These are phyloP conservation scores for Plecturocebus donacophilus DNA, from an alignment of 2,113 vertebrate genomes.

Conservation along the genomic window DNA sequence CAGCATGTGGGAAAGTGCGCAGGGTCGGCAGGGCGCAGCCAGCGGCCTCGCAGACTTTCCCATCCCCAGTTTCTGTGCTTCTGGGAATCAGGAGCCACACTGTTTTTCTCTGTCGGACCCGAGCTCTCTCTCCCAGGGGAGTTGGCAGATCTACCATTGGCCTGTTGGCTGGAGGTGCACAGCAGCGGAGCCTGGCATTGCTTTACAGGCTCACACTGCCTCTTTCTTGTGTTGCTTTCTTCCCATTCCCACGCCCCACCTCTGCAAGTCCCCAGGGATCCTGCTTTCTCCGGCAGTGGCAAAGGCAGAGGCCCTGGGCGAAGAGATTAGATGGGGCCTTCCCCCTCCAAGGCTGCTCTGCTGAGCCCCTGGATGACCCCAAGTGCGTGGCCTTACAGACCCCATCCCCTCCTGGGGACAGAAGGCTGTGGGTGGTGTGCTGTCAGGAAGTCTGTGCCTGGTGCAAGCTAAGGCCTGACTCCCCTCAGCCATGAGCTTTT, in stretches of 20 bases:
- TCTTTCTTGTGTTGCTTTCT: slow-evolving; percentile 37
- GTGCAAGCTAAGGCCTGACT: not conserved
- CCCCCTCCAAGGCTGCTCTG: not conserved
- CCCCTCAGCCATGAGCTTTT: not conserved
- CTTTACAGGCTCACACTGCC: slow-evolving; percentile 53
- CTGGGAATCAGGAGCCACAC: slow-evolving; percentile 24
- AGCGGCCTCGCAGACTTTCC: not conserved
- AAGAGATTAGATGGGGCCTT: not conserved
- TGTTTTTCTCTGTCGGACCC: not conserved
- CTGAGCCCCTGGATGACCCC: not conserved
- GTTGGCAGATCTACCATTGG: slow-evolving; percentile 3
- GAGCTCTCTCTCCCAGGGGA: slow-evolving; percentile 21
- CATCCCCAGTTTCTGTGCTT: not conserved
- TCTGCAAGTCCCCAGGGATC: slow-evolving; percentile 43
- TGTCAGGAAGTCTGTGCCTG: not conserved
- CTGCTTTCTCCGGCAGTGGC: not conserved
- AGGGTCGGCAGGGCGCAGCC: not conserved
- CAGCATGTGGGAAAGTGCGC: not conserved
- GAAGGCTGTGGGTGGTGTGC: not conserved
- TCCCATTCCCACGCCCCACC: slow-evolving; percentile 69
- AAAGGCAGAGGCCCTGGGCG: slow-evolving; percentile 29
- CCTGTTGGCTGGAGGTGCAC: slow-evolving; percentile 40
- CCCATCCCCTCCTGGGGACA: not conserved
- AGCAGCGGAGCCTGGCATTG: slow-evolving; percentile 46
- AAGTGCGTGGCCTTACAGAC: not conserved